These are phyloP conservation scores for Poeciliopsis prolifica DNA, from an alignment of 2,113 vertebrate species.

Conservation along the genomic window DNA sequence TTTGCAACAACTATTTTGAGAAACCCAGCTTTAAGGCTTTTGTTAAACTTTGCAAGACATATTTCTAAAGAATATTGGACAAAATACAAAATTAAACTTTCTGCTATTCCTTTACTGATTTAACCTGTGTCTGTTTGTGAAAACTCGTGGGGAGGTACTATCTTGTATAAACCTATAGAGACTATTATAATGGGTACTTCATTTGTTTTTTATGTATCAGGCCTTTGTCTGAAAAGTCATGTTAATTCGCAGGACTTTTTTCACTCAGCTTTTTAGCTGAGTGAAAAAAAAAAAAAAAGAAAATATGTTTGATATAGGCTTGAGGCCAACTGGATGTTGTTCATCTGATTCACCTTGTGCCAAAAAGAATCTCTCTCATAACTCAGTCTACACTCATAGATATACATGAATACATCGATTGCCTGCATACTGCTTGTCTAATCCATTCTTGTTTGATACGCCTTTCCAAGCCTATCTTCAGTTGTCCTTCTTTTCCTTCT, in stretches of 20 bases:
- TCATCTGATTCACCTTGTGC: slow-evolving; percentile 69
- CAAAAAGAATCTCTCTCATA: slow-evolving; percentile 61
- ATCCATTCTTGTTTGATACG: slow-evolving; percentile 72
- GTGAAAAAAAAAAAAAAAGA: slow-evolving; percentile 10
- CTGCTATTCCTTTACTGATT: not conserved
- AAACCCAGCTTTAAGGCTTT: not conserved
- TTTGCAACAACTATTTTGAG: no score
- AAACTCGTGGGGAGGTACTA: not conserved
- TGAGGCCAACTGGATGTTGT: slow-evolving; percentile 61
- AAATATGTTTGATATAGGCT: slow-evolving; percentile 37
- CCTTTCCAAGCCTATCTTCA: slow-evolving; percentile 73
- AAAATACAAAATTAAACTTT: no score
- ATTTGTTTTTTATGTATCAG: not conserved
- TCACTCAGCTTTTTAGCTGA: slow-evolving; percentile 17
- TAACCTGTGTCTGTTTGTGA: slow-evolving; percentile 14
- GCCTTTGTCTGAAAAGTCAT: not conserved
- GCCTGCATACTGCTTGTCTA: slow-evolving; percentile 67
- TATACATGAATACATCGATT: slow-evolving; percentile 31
- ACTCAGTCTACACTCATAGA: slow-evolving; percentile 61
- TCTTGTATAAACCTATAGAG: not conserved
- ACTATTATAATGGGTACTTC: not conserved
- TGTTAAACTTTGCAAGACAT: no score
- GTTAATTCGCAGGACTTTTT: not conserved
- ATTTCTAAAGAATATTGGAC: not conserved
- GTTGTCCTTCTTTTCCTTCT: slow-evolving; percentile 74